Conservation (phyloP, 2,113 vertebrate species). For the Euleptes europaea region DNA sequence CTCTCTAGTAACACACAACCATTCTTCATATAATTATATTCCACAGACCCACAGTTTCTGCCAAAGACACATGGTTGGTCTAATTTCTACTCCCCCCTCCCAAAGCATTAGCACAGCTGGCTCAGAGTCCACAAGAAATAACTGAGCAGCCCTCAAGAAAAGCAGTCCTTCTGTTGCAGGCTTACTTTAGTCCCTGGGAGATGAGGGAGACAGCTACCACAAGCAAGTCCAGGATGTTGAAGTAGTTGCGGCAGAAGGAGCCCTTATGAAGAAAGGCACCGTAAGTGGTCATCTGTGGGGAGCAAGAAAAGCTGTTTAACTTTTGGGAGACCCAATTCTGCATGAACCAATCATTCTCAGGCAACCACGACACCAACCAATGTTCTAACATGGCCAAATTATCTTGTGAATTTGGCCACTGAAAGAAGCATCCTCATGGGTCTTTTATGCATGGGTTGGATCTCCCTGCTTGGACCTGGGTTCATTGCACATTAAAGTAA, state of each 20-base stretch:
- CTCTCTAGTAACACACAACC: not conserved
- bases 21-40: not conserved
- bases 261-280: constrained; percentile 95
- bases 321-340: not conserved
- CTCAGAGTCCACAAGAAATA: not conserved
- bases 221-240: constrained; percentile 96
- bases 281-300: constrained; percentile 90
- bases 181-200: constrained; percentile 95
- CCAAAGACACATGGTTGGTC: not conserved
- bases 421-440: too few relatives aligned
- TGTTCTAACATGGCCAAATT: too few relatives aligned
- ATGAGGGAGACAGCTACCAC: constrained; percentile 95
- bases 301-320: constrained; percentile 24
- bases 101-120: not conserved
- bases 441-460: too few relatives aligned
- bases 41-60: not conserved
- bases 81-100: not conserved
- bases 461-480: too few relatives aligned
- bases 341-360: too few relatives aligned
- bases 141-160: too few relatives aligned
- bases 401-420: too few relatives aligned
- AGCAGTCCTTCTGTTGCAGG: not conserved
- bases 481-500: too few relatives aligned
- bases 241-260: constrained; percentile 97
- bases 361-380: too few relatives aligned